Conservation (phyloP, 2,113 vertebrate species). For the Speoplatyrhinus poulsoni region DNA sequence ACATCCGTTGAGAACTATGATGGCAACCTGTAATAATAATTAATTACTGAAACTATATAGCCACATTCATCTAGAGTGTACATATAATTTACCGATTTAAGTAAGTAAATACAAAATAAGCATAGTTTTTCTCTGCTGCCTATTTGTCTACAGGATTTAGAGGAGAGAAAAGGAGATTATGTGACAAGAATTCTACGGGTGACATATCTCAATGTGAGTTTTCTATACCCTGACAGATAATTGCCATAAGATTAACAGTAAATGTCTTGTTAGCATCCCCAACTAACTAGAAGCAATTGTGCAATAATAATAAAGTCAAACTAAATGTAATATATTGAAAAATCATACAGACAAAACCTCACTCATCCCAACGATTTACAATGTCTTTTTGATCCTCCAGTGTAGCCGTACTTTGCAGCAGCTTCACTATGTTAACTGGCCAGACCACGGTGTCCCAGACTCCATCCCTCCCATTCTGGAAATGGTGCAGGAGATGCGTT, state of each 20-base stretch:
- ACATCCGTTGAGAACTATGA: too few species aligned
- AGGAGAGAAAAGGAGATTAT: constrained; percentile 86
- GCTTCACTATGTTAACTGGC: constrained; percentile 95
- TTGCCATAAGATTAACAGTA: constrained; percentile 18
- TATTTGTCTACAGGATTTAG: constrained; percentile 77
- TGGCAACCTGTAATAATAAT: too few species aligned
- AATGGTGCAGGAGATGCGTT: constrained; percentile 84
- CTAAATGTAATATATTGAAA: constrained; percentile 1
- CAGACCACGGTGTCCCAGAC: constrained; percentile 91
- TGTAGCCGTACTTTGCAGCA: constrained; percentile 81
- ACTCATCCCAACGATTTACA: background rate
- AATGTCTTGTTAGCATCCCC: constrained; percentile 7
- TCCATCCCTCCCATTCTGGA: constrained; percentile 89
- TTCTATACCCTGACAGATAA: constrained; percentile 5
- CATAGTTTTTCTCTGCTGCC: background rate
- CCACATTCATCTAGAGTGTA: too few species aligned
- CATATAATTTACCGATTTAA: background rate
- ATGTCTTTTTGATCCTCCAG: constrained; percentile 35
- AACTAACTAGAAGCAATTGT: background rate
- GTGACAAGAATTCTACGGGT: constrained; percentile 83
- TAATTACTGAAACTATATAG: too few species aligned
- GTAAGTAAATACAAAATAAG: background rate
- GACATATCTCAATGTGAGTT: constrained; percentile 83
- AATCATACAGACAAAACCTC: background rate
- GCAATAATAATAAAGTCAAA: background rate